Base-by-base conservation (phyloP, 2,797 vertebrate genomes). In the Phyllotis vaccarum region DNA sequence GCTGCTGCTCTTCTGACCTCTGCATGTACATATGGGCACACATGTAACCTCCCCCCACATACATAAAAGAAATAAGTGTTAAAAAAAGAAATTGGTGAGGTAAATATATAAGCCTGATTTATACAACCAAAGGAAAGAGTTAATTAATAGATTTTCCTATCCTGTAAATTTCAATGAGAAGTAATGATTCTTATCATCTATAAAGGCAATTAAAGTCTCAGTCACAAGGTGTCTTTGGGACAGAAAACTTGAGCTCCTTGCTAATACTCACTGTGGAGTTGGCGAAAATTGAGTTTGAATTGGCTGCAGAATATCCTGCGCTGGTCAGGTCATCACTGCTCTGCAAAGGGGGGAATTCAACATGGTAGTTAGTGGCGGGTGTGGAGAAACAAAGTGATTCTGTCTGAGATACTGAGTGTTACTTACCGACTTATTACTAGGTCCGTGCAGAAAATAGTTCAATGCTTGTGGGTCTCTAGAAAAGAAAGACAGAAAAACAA, bases 391-490 rank as follows among this genome's bases (percentile, higher is more conserved):
- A 5, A 96, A 93, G 87, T 11, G 5, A 72, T 40, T n/a, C 86
- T 62, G 13, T 27, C 91, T 54, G 34, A 89, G 89, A 95, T 1
- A 82, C 58, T 96, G 34, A 97, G 92, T 86, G 46, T 85, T 97
- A 99, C 99, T 99, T 99, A 99, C 99, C 98, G 99, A 99, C 98
- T 99, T 99, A 98, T 98, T 99, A 98, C 99, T 99, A 98, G 98
- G 99, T 98, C 99, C 99, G 98, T 99, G 99, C 94, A 99, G 99
- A 98, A 99, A 99, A 98, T 99, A 99, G 98, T 99, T 99, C 98
- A 99, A 96, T 34, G 99, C 99, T 98, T 99, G 99, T 96, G 99
- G 99, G 98, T 99, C 99, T 98, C 99, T 99, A 96, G 97, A 98
- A 98, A 52, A 96, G 86, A 96, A 78, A 91, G 82, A 94, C 88